phyloP scores from a whole-genome alignment of 2,888 invertebrate genomes.

The Philereme transversata region DNA sequence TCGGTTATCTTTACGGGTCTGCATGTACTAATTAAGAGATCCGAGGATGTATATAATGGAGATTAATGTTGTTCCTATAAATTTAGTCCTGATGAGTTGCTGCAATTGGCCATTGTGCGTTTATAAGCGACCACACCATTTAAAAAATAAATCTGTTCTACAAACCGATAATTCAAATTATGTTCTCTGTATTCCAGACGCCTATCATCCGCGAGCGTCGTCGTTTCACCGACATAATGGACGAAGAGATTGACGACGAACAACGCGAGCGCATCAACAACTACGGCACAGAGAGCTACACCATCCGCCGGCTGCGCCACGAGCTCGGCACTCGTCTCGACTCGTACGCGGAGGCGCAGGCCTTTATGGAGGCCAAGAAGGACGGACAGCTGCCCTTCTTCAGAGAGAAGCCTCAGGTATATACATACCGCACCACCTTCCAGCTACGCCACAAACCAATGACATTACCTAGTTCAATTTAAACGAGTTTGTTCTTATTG shows the following conservation, averaged over 20 bases:
- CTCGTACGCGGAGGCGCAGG: slow-evolving; percentile 94
- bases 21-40: no score
- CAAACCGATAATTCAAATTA: no score
- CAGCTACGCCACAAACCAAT: no score
- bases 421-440: neutral
- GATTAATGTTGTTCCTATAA: no score
- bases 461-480: no score
- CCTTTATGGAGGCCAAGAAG: slow-evolving; percentile 90
- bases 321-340: slow-evolving; percentile 90
- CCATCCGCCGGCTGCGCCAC: slow-evolving; percentile 90
- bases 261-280: slow-evolving; percentile 91
- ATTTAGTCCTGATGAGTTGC: no score
- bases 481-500: no score
- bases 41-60: no score
- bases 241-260: slow-evolving; percentile 97
- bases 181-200: slow-evolving; percentile 77
- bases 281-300: slow-evolving; percentile 89
- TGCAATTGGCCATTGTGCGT: no score
- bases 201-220: slow-evolving; percentile 95
- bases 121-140: no score
- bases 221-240: slow-evolving; percentile 97
- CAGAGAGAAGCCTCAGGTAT: slow-evolving; percentile 94
- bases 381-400: slow-evolving; percentile 94
- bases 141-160: no score
- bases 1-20: no score